These are phyloP conservation scores for Sarcophaga subvicina DNA, from an alignment of 2,888 invertebrate species.

Conservation along the genomic window DNA sequence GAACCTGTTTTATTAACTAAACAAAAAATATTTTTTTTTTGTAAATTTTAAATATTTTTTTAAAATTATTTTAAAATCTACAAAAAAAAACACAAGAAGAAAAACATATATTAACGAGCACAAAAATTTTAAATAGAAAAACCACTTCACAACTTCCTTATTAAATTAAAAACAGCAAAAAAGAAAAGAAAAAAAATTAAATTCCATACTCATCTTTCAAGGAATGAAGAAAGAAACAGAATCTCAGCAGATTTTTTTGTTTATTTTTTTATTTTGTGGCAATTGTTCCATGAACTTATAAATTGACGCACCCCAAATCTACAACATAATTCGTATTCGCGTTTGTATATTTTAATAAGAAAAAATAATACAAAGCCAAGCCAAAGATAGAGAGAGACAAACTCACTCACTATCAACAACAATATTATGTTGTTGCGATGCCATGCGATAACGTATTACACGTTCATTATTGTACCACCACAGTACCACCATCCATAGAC, in stretches of 20 bases:
- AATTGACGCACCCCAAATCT: conserved; percentile 71
- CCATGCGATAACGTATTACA: conserved; percentile 63
- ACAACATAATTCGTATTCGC: conserved; percentile 66
- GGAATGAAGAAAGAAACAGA: background rate
- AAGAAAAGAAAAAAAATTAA: conserved; percentile 23
- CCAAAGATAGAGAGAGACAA: background rate
- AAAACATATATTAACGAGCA: conserved; percentile 15
- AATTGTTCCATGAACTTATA: conserved; percentile 69
- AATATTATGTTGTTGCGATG: conserved; percentile 39
- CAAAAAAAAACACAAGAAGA: background rate
- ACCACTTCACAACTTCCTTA: conserved; percentile 61
- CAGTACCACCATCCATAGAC: background rate
- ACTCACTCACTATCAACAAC: conserved; percentile 23
- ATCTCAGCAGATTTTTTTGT: conserved; percentile 11
- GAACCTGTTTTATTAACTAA: no score
- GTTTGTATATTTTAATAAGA: conserved; percentile 27
- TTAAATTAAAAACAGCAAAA: conserved; percentile 50
- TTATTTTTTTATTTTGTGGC: background rate
- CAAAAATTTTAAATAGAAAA: conserved; percentile 57
- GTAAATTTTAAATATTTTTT: no score
- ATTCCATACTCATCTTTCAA: no score
- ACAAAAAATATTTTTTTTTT: no score
- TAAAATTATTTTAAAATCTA: no score
- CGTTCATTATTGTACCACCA: conserved; percentile 54
- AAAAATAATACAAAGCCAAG: background rate